Base-by-base conservation (phyloP, 23 tunicate species). In the Halocynthia aurantium region DNA sequence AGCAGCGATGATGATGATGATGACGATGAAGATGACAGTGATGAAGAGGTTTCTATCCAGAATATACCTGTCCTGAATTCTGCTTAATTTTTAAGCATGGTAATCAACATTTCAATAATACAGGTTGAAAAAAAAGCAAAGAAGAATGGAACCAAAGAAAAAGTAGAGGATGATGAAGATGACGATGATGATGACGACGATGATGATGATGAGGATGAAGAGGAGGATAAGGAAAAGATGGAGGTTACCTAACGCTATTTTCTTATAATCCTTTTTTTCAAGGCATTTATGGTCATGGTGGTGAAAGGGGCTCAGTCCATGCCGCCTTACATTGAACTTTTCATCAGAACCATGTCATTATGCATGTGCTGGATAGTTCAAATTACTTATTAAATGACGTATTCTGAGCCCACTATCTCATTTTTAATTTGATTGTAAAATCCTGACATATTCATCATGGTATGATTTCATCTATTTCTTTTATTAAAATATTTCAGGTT, bases 161-260 rank as follows among this genome's bases (percentile, higher is more conserved):
- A 31, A 31, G 44, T 31, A 31, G 31, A 67, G 22, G 71, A 50
- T 17, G 20, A 67, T 12, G 31, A 67, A 10, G 31, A 50, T 69
- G 83, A 79, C 21, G 83, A 79, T 51, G 83, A 79, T 12, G 71
- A 81, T 5, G 79, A 71, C 62, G 73, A 76, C 51, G 81, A 76
- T 15, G 19, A 56, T 44, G 83, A 81, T 22, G 83, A 76, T 69
- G 81, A 66, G 50, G 87, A 83, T 5, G 80, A 79, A n/a, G 77
- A 78, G 5, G 88, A 89, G 22, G 90, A 80, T 1, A 4, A 60
- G 17, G 80, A 73, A 55, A 74, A 85, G 62, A 70, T 56, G 69
- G 73, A 85, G 67, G 56, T 57, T 61, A 21, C 52, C 83, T 10
- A 78, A 69, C 5, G 40, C 22, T 60, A 31, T 31, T 31, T 31